phyloP scores from a whole-genome alignment of 2,113 vertebrate species.

The Mobula birostris region DNA sequence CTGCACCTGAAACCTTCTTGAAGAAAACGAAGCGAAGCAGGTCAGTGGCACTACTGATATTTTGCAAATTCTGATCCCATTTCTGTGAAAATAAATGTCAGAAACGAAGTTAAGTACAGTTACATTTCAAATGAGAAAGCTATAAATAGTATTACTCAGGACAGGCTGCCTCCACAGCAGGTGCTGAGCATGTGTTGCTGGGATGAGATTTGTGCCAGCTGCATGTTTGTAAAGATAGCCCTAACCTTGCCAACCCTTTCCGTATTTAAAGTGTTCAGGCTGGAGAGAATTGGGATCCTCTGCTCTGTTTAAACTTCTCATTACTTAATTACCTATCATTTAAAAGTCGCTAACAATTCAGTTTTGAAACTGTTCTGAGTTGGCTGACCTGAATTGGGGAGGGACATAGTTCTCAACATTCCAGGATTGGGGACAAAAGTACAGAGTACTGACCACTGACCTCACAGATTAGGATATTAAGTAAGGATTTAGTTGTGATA shows the following conservation, averaged over 20 bases:
- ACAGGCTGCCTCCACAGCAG: not conserved
- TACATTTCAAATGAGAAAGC: not conserved
- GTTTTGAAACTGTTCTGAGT: not conserved
- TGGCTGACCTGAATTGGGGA: not conserved
- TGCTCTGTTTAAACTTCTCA: not conserved
- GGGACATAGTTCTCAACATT: not conserved
- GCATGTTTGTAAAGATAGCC: not conserved
- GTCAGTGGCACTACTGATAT: slow-evolving; percentile 14
- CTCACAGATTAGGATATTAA: not conserved
- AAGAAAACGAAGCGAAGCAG: slow-evolving; percentile 14
- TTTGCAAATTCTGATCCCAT: not conserved
- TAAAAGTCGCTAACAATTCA: not conserved
- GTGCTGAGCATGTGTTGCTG: too few species aligned
- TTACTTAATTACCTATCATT: not conserved
- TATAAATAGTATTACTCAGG: not conserved
- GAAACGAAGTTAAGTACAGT: not conserved
- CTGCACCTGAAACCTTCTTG: not conserved
- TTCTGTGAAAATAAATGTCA: not conserved
- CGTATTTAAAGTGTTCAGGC: not conserved
- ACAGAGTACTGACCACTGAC: too few species aligned
- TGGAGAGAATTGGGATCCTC: not conserved
- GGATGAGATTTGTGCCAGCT: too few species aligned
- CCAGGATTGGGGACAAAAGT: too few species aligned
- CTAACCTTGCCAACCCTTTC: not conserved
- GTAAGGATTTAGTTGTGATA: not conserved